Conservation (phyloP, 2,113 vertebrate species). For the Paracyprichromis sp. region DNA sequence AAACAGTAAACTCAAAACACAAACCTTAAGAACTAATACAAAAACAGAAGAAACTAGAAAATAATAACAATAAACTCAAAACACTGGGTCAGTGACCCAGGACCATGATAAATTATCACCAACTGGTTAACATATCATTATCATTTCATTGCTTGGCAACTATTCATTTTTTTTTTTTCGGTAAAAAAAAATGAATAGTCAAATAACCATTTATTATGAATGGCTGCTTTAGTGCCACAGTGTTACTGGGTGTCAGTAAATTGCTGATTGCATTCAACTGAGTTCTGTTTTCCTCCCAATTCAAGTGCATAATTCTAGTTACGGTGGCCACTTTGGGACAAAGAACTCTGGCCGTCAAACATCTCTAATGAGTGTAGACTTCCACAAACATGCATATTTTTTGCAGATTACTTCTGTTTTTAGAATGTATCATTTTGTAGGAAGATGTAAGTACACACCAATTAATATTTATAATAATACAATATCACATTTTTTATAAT, state of each 20-base stretch:
- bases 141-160: neutral
- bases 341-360: neutral
- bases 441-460: neutral
- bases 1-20: neutral
- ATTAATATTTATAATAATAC: neutral
- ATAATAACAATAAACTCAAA: neutral
- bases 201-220: neutral
- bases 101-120: neutral
- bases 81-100: neutral
- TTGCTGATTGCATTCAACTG: neutral
- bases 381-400: neutral
- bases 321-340: neutral
- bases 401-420: neutral
- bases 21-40: neutral
- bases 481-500: neutral
- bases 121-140: neutral
- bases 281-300: neutral
- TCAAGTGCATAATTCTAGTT: neutral
- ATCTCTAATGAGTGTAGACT: neutral
- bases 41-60: neutral
- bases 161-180: too few species aligned
- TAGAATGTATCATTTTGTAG: neutral
- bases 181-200: neutral
- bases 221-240: neutral
- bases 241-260: neutral